Evolutionary conservation across 2,113 vertebrate species (phyloP), one percentile per base, ranked within the genome.

Genomic region (Melanocharis versteri): DNA sequence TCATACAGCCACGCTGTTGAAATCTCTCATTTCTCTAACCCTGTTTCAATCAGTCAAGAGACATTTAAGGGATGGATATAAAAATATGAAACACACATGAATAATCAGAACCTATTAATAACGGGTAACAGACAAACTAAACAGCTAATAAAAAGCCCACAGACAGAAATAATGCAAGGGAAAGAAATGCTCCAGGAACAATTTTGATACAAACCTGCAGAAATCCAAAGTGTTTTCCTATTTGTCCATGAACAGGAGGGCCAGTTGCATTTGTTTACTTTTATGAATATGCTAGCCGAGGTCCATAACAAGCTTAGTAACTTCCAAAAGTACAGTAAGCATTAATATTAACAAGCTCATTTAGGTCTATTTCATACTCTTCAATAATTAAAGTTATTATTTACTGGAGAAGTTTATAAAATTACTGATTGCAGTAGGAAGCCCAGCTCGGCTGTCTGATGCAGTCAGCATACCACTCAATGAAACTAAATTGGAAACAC

Each of bases 311-410:
- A 83, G 66, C 78, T 65, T 35, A 14, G 51, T 37, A 85, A 90
- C 60, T 90, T 89, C 79, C 89, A 60, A 48, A 44, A 81, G 68
- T 77, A n/a, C 13, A 87, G n/a, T 22, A 54, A 77, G 18, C 39
- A 77, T 85, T 72, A 90, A 87, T 77, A 95, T 75, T 87, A 91
- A 91, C 45, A 85, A 89, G 66, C 30, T 87, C 53, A 79, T 87
- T 68, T 83, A 66, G 39, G 50, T 58, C 81, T 90, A 51, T 30
- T 88, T 88, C 79, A 86, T 47, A 50, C 5, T 93, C 35, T 56
- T 90, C 45, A 88, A 62, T 50, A 91, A 82, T 53, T 51, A 16
- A 87, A 83, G 48, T 77, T 86, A 30, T 33, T 93, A 42, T 85
- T 93, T 61, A 90, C 58, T 64, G 51, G 15, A 88, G n/a, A 91